Percentiles rank a stretch among this genome's conserved stretches.
Evolutionary conservation across 2,888 invertebrate genomes (phyloP).

Genomic region (Drepana falcataria): DNA sequence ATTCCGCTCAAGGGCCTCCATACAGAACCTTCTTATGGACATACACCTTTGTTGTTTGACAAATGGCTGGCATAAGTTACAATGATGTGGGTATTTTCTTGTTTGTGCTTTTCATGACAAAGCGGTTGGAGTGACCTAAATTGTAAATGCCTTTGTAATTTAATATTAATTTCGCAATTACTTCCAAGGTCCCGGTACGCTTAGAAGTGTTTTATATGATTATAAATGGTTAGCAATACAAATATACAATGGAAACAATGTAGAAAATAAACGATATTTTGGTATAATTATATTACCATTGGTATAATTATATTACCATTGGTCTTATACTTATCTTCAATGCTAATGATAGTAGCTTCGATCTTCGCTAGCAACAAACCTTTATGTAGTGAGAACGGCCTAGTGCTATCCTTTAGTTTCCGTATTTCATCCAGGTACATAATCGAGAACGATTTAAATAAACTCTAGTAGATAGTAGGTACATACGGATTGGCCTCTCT

Average conservation of each 20-base stretch:
- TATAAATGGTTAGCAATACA: no score
- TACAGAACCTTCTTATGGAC: conserved; percentile 11
- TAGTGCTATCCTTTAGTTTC: no score
- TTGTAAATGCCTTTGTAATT: conserved; percentile 22
- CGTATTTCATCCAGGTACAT: neutral
- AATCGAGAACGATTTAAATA: conserved; percentile 27
- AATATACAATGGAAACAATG: no score
- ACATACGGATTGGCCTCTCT: conserved; percentile 15
- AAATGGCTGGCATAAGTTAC: conserved; percentile 43
- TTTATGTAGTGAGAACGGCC: no score
- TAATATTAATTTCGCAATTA: conserved; percentile 5
- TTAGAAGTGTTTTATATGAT: no score
- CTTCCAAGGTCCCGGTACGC: no score
- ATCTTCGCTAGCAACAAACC: no score
- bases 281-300: no score
- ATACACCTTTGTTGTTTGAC: conserved; percentile 38
- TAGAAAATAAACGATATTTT: no score
- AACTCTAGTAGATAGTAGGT: conserved; percentile 20
- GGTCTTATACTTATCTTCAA: no score
- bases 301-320: no score
- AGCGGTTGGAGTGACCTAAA: conserved; percentile 21
- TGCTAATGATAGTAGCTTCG: no score
- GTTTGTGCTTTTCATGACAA: conserved; percentile 30
- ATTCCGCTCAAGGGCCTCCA: conserved; percentile 9
- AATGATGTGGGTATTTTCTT: conserved; percentile 45